Base-by-base conservation (phyloP, 2,888 invertebrate genomes). In the Orchestes rusci region DNA sequence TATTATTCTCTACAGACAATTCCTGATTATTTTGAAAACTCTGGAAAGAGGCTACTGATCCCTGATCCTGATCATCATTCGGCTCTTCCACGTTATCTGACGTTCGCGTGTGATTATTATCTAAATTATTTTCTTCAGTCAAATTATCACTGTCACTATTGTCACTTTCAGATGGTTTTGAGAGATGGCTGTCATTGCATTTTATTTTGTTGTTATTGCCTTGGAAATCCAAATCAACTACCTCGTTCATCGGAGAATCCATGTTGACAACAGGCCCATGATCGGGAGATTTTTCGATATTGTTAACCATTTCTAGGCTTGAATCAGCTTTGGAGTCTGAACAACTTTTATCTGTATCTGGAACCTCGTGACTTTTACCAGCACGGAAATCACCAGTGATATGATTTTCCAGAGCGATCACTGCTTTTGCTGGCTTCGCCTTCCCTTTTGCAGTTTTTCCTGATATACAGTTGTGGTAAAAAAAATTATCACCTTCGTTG, bases 401-500 rank as follows among this genome's bases (percentile, higher is more conserved):
- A 45, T 64, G 64, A 52, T 63, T 59, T 48, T 60, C 60, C 12
- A 59, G 59, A 16, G 57, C 50, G 39, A 61, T 60, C 38, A 53
- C 55, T 39, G 53, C 54, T 48, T 61, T 62, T 19, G 48, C 39
- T 4, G 37, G 23, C 44, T 59, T 59, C 34, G 36, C 34, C 37
- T 42, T 50, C 8, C 38, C 43, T 48, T 50, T 57, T 51, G 20
- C 17, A 40, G 20, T 35, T 23, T 23, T 23, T 23, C 7, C 5
- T 27, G 39, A 39, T n/a, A 56, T 57, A 59, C 87, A 88, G 60
- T 77, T 76, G 63, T 88, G 88, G 58, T 79, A 77, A 53, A 79
- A 80, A 68, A 85, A 87, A 63, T 83, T 79, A 64, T 84, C 84
- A 56, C 79, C 75, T 61, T 84, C 84, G 52, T 76, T 77, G 66